Percentiles rank a stretch among this genome's conserved stretches.
Conservation (phyloP, 2,888 invertebrate genomes). For the Neoitamus cyanurus region DNA sequence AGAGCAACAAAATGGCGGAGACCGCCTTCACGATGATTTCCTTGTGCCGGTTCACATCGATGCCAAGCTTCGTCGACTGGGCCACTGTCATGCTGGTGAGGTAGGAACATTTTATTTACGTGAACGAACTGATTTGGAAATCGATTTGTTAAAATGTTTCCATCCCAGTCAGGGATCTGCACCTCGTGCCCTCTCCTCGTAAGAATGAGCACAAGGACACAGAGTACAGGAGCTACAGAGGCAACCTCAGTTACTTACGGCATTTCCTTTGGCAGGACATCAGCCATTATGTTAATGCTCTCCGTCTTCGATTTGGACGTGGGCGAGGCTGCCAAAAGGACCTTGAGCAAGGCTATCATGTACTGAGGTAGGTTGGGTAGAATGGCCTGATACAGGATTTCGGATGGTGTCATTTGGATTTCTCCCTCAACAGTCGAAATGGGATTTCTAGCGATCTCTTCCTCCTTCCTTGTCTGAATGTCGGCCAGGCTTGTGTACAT, state of each 20-base stretch:
- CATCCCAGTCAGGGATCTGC: too few relatives aligned
- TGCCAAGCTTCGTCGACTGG: conserved; percentile 93
- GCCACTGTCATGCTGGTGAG: conserved; percentile 88
- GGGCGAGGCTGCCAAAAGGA: conserved; percentile 95
- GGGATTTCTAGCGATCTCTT: conserved; percentile 91
- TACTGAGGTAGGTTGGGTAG: conserved; percentile 96
- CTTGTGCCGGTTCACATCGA: conserved; percentile 98
- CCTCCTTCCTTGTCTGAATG: conserved; percentile 89
- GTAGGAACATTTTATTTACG: too few relatives aligned
- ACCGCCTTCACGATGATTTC: conserved; percentile 98
- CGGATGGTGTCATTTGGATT: conserved; percentile 84
- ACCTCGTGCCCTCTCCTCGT: too few relatives aligned
- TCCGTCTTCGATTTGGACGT: conserved; percentile 99
- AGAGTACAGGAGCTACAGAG: too few relatives aligned
- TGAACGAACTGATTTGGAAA: too few relatives aligned
- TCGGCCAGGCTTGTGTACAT: conserved; percentile 95
- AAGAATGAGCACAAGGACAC: too few relatives aligned
- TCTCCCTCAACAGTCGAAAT: conserved; percentile 85
- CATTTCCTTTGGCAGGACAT: conserved; percentile 97
- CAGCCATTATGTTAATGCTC: conserved; percentile 97
- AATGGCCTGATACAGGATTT: conserved; percentile 93
- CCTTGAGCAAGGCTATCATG: conserved; percentile 96
- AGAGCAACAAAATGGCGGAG: conserved; percentile 86
- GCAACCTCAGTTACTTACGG: too few relatives aligned
- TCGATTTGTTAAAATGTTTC: too few relatives aligned